Percentiles rank a stretch among this genome's conserved stretches.
phyloP scores from a whole-genome alignment of 2,113 vertebrate genomes.

The Pimephales promelas region DNA sequence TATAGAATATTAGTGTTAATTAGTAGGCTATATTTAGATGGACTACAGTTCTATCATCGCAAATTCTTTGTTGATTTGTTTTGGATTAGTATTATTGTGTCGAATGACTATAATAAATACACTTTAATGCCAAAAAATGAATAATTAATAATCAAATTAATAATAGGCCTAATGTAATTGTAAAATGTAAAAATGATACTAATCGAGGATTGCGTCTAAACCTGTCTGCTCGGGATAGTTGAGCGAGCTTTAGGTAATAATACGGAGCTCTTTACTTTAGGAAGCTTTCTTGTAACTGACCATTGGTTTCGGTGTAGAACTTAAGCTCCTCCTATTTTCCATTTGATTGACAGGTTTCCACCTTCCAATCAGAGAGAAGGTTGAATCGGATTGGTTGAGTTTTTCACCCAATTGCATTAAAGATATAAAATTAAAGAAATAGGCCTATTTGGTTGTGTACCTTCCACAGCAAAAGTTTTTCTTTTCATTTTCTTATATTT shows the following conservation, averaged over 20 bases:
- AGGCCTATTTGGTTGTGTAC: neutral
- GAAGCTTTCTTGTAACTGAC: slow-evolving; percentile 21
- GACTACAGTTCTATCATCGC: no score
- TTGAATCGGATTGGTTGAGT: slow-evolving; percentile 60
- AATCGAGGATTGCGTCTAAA: neutral
- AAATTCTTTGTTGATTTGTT: no score
- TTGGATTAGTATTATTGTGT: neutral
- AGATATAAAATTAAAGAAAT: neutral
- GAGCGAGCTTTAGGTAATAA: neutral
- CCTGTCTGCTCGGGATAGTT: no score
- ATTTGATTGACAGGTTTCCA: slow-evolving; percentile 65
- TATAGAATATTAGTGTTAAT: neutral
- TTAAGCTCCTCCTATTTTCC: slow-evolving; percentile 25
- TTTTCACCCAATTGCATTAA: slow-evolving; percentile 28
- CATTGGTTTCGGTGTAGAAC: neutral
- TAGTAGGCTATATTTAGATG: neutral
- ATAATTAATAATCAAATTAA: no score
- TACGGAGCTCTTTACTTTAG: slow-evolving; percentile 19
- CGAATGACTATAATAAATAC: neutral
- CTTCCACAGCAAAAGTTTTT: neutral
- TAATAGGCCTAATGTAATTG: neutral
- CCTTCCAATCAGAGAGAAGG: slow-evolving; percentile 65
- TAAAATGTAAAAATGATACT: no score
- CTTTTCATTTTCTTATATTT: neutral
- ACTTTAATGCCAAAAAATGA: neutral